phyloP scores from a whole-genome alignment of 2,113 vertebrate genomes.

The Antennarius striatus region DNA sequence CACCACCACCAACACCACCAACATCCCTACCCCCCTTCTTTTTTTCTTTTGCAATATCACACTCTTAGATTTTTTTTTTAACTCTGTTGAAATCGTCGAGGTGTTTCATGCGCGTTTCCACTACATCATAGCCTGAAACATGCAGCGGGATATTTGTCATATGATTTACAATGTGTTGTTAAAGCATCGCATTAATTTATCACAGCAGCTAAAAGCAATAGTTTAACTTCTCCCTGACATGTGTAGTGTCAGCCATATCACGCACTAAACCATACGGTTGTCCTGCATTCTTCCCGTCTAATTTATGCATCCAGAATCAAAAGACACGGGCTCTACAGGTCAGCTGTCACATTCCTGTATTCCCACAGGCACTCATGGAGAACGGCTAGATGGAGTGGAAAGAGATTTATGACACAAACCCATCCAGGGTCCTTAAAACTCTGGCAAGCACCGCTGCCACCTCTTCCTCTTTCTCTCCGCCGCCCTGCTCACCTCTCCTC shows the following conservation, averaged over 20 bases:
- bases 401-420: constrained; percentile 81
- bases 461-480: constrained; percentile 44
- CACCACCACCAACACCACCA: no score
- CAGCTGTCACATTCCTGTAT: constrained; percentile 83
- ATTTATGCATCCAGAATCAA: constrained; percentile 80
- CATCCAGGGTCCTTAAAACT: constrained; percentile 76
- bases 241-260: constrained; percentile 39
- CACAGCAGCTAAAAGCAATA: constrained; percentile 22
- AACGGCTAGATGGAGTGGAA: constrained; percentile 75
- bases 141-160: constrained; percentile 1
- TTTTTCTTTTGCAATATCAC: constrained; percentile 32
- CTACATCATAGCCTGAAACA: constrained; percentile 4
- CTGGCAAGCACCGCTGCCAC: constrained; percentile 68
- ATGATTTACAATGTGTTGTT: constrained; percentile 41
- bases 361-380: constrained; percentile 81
- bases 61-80: constrained; percentile 31
- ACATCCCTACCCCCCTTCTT: not conserved
- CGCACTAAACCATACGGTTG: constrained; percentile 50
- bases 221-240: constrained; percentile 38
- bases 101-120: constrained; percentile 20
- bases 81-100: constrained; percentile 31
- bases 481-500: constrained; percentile 44
- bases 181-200: constrained; percentile 21
- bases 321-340: constrained; percentile 80
- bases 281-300: constrained; percentile 72